phyloP scores from a whole-genome alignment of 2,797 vertebrate genomes.

The Echeneis naucrates region DNA sequence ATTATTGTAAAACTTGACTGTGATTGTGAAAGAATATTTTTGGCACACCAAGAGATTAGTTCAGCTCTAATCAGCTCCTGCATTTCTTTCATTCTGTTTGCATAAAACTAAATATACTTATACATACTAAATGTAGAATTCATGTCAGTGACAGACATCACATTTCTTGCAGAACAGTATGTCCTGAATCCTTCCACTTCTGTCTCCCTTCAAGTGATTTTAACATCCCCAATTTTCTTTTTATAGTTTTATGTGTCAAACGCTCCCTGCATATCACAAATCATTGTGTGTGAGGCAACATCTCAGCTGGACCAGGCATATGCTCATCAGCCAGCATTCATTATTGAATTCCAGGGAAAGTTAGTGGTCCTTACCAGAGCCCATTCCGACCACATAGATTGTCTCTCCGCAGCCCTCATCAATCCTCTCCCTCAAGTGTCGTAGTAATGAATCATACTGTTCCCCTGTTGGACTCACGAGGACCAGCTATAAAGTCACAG shows the following conservation, averaged over 20 bases:
- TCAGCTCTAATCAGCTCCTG: neutral
- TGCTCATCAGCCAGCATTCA: too few species aligned
- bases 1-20: neutral
- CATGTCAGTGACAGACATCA: neutral
- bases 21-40: neutral
- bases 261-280: neutral
- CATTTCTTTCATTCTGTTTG: neutral
- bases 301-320: neutral
- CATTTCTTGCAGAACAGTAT: neutral
- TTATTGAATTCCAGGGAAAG: neutral
- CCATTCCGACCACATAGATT: slow-evolving; percentile 95
- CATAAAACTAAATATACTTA: neutral
- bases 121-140: neutral
- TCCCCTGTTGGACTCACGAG: slow-evolving; percentile 95
- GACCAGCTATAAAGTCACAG: slow-evolving; percentile 82
- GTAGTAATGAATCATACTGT: slow-evolving; percentile 93
- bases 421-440: slow-evolving; percentile 91
- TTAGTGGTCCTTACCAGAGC: slow-evolving; percentile 88
- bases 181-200: neutral
- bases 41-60: neutral
- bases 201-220: too few species aligned
- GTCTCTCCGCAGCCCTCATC: slow-evolving; percentile 96
- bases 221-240: neutral
- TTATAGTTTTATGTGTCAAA: neutral
- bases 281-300: too few species aligned